These are phyloP conservation scores for Eupithecia subfuscata DNA, from an alignment of 2,888 invertebrate genomes.

Conservation along the genomic window DNA sequence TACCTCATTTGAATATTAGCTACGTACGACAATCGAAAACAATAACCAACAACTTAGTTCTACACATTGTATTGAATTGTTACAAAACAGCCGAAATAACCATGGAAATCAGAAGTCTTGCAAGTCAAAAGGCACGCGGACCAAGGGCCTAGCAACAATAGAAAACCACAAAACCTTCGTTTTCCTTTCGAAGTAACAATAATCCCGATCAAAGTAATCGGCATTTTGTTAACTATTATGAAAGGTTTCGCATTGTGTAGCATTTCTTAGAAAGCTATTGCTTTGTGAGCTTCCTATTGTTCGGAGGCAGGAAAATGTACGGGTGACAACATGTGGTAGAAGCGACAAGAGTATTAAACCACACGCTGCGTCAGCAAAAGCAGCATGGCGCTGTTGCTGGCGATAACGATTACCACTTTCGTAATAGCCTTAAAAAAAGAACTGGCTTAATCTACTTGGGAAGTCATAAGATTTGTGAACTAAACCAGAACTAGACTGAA, in stretches of 20 bases:
- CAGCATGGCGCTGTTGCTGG: not conserved
- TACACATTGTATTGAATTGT: slow-evolving; percentile 4
- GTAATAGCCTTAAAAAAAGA: not conserved
- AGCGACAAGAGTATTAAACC: slow-evolving; percentile 15
- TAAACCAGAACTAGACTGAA: not conserved
- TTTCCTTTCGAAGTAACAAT: slow-evolving; percentile 55
- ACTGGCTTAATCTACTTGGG: not conserved
- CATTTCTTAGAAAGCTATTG: slow-evolving; percentile 46
- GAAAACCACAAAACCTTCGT: slow-evolving; percentile 42
- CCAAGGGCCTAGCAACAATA: slow-evolving; percentile 38
- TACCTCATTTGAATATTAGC: not conserved
- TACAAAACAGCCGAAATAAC: slow-evolving; percentile 13
- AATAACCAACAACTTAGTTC: slow-evolving; percentile 9
- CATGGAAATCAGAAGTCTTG: slow-evolving; percentile 27
- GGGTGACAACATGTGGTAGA: slow-evolving; percentile 22
- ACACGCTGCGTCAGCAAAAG: not conserved
- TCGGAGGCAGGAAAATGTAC: slow-evolving; percentile 39
- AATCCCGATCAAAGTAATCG: slow-evolving; percentile 56
- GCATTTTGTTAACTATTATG: slow-evolving; percentile 52
- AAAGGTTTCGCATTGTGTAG: slow-evolving; percentile 58
- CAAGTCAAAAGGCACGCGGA: slow-evolving; percentile 28
- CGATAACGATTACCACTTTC: not conserved
- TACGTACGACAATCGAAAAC: not conserved
- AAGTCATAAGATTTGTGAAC: not conserved
- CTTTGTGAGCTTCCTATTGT: slow-evolving; percentile 49